Percentiles rank a stretch among this genome's conserved stretches.
phyloP scores from a whole-genome alignment of 2,888 invertebrate genomes.

The Molorchus minor region DNA sequence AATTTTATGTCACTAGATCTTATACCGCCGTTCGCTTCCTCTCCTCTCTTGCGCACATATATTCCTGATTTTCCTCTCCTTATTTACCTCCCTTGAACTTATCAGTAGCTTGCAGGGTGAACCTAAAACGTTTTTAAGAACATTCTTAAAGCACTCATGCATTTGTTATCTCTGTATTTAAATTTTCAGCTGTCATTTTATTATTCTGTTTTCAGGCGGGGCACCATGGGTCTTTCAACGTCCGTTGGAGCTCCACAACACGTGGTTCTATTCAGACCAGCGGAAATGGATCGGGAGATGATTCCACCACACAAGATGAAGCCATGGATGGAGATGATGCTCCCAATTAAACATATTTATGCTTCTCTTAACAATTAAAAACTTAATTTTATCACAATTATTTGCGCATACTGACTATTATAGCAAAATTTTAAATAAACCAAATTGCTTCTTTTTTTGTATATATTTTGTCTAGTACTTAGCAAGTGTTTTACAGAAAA shows the following conservation, averaged over 20 bases:
- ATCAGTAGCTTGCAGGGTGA: no score
- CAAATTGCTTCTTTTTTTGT: constrained; percentile 47
- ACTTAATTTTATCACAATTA: constrained; percentile 29
- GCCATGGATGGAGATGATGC: constrained; percentile 78
- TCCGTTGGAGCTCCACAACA: constrained; percentile 71
- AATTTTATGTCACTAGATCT: no score
- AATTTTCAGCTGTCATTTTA: no score
- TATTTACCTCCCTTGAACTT: no score
- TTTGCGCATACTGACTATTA: constrained; percentile 30
- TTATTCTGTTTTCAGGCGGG: constrained; percentile 52
- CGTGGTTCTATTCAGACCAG: constrained; percentile 73
- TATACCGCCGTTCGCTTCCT: no score
- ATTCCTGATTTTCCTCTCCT: no score
- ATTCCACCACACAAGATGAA: constrained; percentile 80
- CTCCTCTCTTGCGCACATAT: no score
- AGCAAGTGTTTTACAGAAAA: constrained; percentile 46
- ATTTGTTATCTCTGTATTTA: no score
- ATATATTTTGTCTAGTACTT: constrained; percentile 49
- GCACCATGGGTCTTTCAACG: constrained; percentile 69
- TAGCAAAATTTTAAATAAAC: constrained; percentile 36
- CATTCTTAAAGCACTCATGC: no score
- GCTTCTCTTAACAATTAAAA: constrained; percentile 24
- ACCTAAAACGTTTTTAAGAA: no score
- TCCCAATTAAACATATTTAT: constrained; percentile 60
- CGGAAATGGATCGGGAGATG: constrained; percentile 75